These are phyloP conservation scores for Trissolcus brochymenae DNA, from an alignment of 2,888 invertebrate species.

Conservation along the genomic window DNA sequence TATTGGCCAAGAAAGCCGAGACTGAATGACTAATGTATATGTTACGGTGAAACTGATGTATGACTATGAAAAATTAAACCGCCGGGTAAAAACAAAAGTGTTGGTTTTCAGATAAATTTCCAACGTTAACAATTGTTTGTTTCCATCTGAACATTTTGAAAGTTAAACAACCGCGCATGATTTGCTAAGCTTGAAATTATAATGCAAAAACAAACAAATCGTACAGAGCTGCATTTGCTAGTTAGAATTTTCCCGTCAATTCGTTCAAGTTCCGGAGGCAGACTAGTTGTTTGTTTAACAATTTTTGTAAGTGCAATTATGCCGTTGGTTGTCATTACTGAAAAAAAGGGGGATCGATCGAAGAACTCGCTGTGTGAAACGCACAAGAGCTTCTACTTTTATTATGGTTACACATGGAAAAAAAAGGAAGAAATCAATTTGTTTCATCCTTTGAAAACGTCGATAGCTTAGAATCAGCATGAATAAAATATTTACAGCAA, in stretches of 20 bases:
- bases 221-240: too few species aligned
- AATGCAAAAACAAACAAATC: too few species aligned
- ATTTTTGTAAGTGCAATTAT: slow-evolving; percentile 33
- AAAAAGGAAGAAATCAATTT: slow-evolving; percentile 28
- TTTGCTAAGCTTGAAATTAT: too few species aligned
- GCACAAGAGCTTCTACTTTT: slow-evolving; percentile 25
- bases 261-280: slow-evolving; percentile 22
- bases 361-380: slow-evolving; percentile 8
- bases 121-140: background rate
- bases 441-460: slow-evolving; percentile 17
- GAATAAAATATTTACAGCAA: background rate
- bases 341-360: slow-evolving; percentile 42
- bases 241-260: slow-evolving; percentile 11
- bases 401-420: slow-evolving; percentile 50
- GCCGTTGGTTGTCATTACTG: slow-evolving; percentile 34
- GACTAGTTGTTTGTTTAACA: slow-evolving; percentile 38
- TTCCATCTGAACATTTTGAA: background rate
- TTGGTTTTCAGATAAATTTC: background rate
- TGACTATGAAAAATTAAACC: slow-evolving; percentile 12
- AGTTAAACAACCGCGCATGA: background rate
- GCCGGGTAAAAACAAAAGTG: background rate
- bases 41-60: slow-evolving; percentile 30
- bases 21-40: slow-evolving; percentile 33
- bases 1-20: slow-evolving; percentile 40
- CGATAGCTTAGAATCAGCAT: slow-evolving; percentile 2